phyloP scores from a whole-genome alignment of 2,797 vertebrate genomes.

The Buphagus erythrorhynchus region DNA sequence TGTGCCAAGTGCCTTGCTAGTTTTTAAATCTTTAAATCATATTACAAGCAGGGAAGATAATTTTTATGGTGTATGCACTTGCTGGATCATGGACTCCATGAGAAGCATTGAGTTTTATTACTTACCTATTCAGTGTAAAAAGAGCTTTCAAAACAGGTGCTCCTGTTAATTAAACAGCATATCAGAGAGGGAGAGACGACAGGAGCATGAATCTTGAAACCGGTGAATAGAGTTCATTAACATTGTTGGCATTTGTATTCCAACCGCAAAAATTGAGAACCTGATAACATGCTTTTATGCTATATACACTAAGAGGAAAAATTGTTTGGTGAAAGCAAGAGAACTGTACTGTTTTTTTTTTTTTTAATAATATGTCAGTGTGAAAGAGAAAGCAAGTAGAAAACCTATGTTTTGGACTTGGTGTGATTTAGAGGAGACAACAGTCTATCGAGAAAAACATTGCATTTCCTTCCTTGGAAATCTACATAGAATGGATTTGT shows the following conservation, averaged over 20 bases:
- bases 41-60: not conserved
- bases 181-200: not conserved
- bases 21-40: not conserved
- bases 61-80: not conserved
- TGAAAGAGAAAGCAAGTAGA: not conserved
- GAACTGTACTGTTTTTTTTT: not conserved
- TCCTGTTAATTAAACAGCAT: not conserved
- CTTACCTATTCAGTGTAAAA: not conserved
- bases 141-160: not conserved
- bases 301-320: not conserved
- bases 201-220: not conserved
- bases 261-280: not conserved
- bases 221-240: not conserved
- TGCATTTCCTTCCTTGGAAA: not conserved
- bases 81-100: not conserved
- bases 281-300: not conserved
- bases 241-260: not conserved
- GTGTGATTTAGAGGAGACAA: not conserved
- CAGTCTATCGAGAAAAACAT: not conserved
- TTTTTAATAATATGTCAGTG: not conserved
- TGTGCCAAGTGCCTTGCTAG: rapidly evolving
- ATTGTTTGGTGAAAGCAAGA: not conserved
- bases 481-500: not conserved
- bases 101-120: not conserved
- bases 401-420: not conserved